Base-by-base conservation (phyloP, 1,140 invertebrate genomes). In the Brachionus rotundiformis region DNA sequence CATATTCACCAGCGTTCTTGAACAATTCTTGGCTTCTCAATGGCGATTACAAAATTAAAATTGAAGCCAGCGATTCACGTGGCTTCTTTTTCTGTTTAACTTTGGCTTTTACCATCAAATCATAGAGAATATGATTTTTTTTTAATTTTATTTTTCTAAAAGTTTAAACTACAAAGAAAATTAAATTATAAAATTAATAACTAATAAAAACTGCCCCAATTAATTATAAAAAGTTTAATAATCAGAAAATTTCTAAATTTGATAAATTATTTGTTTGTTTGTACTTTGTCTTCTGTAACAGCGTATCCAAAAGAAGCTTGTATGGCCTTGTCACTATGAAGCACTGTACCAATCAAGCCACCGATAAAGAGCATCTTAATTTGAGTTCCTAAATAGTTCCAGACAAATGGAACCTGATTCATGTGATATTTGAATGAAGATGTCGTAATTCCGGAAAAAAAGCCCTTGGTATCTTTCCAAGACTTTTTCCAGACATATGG, bases 321-420 rank as follows among this genome's bases (percentile, higher is more conserved):
- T 39, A 79, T 33, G 7, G 47, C 25, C 25, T 54, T n/a, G 39
- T 79, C 76, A 13, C 33, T 33, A 23, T 79, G 44, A 23, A 29
- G 13, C 3, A 39, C n/a, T 8, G 29, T n/a, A 23, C 76, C 76
- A 39, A 79, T 33, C 7, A 79, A 33, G 27, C 76, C 76, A 6
- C 76, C 76, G 11, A 79, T 41, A 39, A 79, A 79, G 1, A 79
- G 44, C 76, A 79, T 79, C 10, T 79, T 23, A 29, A 79, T 79
- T 59, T 79, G 7, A 3, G n/a, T 6, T 10, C 47, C 19, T 0
- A 79, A 54, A 41, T 79, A 79, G 19, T 79, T 79, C 76, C 76
- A 79, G 23, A 33, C 36, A 79, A 79, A 79, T 63, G 76, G 76
- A 3, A 79, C 76, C 54, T 79, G 76, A 54, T 79, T 79, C 76